phyloP scores from a whole-genome alignment of 1,140 invertebrate genomes.

The Hormaphis cornu region DNA sequence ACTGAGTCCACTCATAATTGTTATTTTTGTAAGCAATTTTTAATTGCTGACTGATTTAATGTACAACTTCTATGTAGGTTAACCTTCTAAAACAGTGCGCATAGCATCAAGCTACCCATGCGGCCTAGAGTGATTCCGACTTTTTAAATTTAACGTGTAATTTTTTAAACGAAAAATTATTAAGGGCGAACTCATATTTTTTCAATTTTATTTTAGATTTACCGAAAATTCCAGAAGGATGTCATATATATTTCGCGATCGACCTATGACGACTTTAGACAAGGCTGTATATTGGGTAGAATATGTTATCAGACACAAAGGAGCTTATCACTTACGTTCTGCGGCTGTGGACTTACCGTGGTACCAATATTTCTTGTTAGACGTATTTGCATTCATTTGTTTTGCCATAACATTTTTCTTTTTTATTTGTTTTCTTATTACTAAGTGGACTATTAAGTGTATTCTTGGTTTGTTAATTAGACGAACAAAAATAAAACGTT shows the following conservation, averaged over 20 bases:
- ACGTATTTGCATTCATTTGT: background rate
- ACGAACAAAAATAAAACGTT: no score
- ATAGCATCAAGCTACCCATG: background rate
- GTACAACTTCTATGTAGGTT: background rate
- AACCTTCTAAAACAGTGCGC: no score
- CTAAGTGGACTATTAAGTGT: no score
- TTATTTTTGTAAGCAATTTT: no score
- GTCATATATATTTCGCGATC: background rate
- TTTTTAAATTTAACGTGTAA: no score
- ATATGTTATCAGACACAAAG: no score
- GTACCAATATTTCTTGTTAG: background rate
- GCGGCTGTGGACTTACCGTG: background rate
- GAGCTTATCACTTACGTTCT: background rate
- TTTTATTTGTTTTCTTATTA: no score
- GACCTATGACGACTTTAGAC: background rate
- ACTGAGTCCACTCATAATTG: no score
- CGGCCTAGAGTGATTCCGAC: no score
- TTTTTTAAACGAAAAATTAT: background rate
- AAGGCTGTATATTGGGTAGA: background rate
- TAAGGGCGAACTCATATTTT: background rate
- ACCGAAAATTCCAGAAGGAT: no score
- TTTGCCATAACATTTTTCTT: background rate
- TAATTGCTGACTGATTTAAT: no score
- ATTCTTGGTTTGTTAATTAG: no score
- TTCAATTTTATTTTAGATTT: background rate